Percentiles rank a stretch among this genome's conserved stretches.
phyloP scores from a whole-genome alignment of 2,888 invertebrate genomes.

The Rosalia funebris region DNA sequence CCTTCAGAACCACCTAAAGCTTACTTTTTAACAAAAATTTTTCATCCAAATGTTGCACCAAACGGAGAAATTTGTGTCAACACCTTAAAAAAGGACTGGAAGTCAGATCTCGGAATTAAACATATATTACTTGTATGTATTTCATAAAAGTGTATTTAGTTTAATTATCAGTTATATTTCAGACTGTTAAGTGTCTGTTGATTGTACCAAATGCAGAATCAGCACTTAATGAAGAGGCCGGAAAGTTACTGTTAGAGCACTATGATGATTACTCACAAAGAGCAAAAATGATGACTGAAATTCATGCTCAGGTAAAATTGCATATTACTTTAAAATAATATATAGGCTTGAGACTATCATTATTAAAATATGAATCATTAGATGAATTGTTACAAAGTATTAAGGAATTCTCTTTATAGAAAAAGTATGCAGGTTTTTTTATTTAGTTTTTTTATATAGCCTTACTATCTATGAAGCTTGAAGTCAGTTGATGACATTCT shows the following conservation, averaged over 20 bases:
- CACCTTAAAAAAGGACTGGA: slow-evolving; percentile 96
- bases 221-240: slow-evolving; percentile 96
- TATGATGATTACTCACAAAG: slow-evolving; percentile 92
- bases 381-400: too few relatives aligned
- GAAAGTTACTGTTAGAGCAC: slow-evolving; percentile 89
- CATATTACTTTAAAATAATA: neutral
- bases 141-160: too few relatives aligned
- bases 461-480: too few relatives aligned
- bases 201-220: slow-evolving; percentile 98
- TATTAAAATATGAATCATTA: too few relatives aligned
- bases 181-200: slow-evolving; percentile 93
- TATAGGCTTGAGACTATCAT: neutral
- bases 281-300: slow-evolving; percentile 91
- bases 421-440: too few relatives aligned
- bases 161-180: slow-evolving; percentile 51
- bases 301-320: slow-evolving; percentile 81
- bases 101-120: slow-evolving; percentile 92
- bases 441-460: too few relatives aligned
- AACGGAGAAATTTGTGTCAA: slow-evolving; percentile 98
- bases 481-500: too few relatives aligned
- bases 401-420: too few relatives aligned
- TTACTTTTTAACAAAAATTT: slow-evolving; percentile 93
- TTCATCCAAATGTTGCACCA: slow-evolving; percentile 94
- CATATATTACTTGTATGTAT: slow-evolving; percentile 85
- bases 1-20: slow-evolving; percentile 93